Conservation (phyloP, 2,797 vertebrate species). For the Cephalopachus bancanus region DNA sequence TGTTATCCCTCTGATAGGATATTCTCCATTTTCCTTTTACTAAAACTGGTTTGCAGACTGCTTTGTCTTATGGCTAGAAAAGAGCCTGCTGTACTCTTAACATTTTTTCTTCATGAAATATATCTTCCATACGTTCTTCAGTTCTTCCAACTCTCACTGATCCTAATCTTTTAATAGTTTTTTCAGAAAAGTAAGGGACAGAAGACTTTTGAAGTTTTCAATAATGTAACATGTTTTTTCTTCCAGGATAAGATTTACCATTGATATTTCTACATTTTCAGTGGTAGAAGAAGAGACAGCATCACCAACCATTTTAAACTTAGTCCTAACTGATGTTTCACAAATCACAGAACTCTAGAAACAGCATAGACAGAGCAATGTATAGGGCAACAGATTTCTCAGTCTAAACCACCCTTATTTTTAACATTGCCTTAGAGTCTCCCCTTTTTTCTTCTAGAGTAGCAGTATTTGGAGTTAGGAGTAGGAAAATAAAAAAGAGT, state of each 20-base stretch:
- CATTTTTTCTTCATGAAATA: neutral
- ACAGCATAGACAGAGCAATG: neutral
- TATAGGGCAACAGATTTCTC: neutral
- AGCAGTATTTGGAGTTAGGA: neutral
- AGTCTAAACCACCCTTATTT: neutral
- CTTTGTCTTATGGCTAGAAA: conserved; percentile 30
- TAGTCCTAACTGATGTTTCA: neutral
- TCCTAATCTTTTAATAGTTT: conserved; percentile 19
- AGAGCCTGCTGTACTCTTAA: neutral
- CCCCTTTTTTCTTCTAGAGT: neutral
- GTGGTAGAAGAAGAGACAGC: neutral
- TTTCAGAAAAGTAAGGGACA: conserved; percentile 33
- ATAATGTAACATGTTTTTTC: neutral
- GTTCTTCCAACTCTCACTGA: neutral
- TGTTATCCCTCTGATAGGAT: neutral
- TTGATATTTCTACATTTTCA: neutral
- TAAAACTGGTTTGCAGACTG: conserved; percentile 12
- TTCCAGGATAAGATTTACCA: neutral
- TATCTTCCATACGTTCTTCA: conserved; percentile 15
- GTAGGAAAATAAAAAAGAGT: neutral
- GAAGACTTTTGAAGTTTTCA: conserved; percentile 3
- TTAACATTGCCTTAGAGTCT: neutral
- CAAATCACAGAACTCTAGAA: neutral
- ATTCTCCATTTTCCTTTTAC: conserved; percentile 20
- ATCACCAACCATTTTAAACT: neutral